These are phyloP conservation scores for Chaetodon auriga DNA, from an alignment of 2,113 vertebrate genomes.

Conservation along the genomic window DNA sequence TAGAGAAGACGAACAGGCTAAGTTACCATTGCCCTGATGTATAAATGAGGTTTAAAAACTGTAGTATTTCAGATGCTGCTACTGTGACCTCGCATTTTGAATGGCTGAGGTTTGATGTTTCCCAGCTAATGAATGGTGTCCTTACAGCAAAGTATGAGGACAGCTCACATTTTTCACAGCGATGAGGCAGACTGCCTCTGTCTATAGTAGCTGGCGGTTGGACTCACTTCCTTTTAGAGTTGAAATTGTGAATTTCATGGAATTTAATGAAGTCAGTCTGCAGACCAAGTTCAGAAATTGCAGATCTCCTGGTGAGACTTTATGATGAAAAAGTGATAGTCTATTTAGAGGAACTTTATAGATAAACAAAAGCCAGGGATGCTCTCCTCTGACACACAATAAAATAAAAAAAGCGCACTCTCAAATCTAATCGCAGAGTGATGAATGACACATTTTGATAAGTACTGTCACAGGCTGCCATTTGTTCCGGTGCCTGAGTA, in stretches of 20 bases:
- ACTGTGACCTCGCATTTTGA: too few species aligned
- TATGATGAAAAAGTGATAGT: not conserved
- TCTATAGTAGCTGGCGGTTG: too few species aligned
- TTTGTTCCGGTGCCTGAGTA: not conserved
- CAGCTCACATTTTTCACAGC: not conserved
- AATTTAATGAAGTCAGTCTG: not conserved
- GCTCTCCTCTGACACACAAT: not conserved
- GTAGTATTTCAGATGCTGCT: not conserved
- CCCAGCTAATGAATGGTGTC: too few species aligned
- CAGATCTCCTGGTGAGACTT: not conserved
- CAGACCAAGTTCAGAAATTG: not conserved
- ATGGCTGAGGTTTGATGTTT: too few species aligned
- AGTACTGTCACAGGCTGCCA: not conserved
- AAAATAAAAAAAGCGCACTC: too few species aligned
- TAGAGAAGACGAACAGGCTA: not conserved
- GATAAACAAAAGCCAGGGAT: not conserved
- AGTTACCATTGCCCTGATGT: not conserved
- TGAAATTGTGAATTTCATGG: not conserved
- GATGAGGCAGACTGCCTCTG: too few species aligned
- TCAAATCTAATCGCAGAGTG: too few species aligned
- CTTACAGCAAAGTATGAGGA: too few species aligned
- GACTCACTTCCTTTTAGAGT: too few species aligned
- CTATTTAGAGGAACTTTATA: not conserved
- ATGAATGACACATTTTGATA: not conserved
- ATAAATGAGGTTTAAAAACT: not conserved